Conservation (phyloP, 2,113 vertebrate species). For the Kryptolebias marmoratus region DNA sequence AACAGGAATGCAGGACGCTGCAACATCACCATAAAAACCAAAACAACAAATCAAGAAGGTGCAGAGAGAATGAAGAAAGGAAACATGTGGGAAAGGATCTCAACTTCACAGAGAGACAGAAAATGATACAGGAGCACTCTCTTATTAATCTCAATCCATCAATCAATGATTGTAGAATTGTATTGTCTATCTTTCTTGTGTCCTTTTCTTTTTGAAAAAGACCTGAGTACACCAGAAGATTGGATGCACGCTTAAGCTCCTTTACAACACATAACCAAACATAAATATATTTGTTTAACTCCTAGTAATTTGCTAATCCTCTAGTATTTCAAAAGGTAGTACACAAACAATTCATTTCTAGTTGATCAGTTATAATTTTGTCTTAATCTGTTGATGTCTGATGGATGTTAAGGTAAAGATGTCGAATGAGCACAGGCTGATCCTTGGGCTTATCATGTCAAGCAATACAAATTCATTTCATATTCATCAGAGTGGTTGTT, state of each 20-base stretch:
- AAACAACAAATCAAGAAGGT: conserved; percentile 67
- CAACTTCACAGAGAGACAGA: conserved; percentile 51
- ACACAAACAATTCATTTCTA: conserved; percentile 31
- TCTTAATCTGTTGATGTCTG: conserved; percentile 60
- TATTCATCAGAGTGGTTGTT: conserved; percentile 83
- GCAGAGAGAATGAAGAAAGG: conserved; percentile 56
- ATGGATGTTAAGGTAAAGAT: conserved; percentile 52
- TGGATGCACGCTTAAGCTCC: conserved; percentile 31
- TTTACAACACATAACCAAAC: conserved; percentile 21
- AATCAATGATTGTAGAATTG: conserved; percentile 46
- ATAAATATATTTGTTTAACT: conserved; percentile 16
- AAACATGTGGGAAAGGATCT: conserved; percentile 35
- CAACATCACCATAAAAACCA: conserved; percentile 59
- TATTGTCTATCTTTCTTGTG: conserved; percentile 45
- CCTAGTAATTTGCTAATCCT: conserved; percentile 35
- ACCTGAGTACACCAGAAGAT: conserved; percentile 5
- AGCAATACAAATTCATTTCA: conserved; percentile 82
- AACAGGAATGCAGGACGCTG: conserved; percentile 81
- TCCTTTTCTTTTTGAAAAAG: conserved; percentile 32
- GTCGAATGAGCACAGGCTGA: conserved; percentile 66
- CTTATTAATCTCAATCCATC: conserved; percentile 59
- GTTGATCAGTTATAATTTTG: conserved; percentile 25
- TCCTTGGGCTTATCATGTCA: conserved; percentile 81
- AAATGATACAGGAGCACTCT: conserved; percentile 46
- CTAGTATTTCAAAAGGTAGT: conserved; percentile 15